Conservation (phyloP, 2,113 vertebrate species). For the cat (Felis catus) region F.catus_Fca126_mat1.0 CM031421.1:57736001-57736500, state of each 20-base stretch:
- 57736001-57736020: background rate
- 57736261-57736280: background rate
- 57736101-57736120: background rate
- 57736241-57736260: background rate
- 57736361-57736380: background rate
- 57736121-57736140: background rate
- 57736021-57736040: background rate
- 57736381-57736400: background rate
- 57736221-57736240: background rate
- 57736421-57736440: background rate
- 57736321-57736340: background rate
- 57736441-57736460: background rate
- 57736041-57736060: background rate
- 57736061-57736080: background rate
- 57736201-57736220: background rate
- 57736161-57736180: background rate
- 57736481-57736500: slow-evolving; percentile 6
- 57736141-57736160: background rate
- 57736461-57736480: background rate
- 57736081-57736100: background rate
- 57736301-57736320: background rate
- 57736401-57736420: background rate
- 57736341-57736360: background rate
- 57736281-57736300: background rate
- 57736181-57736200: background rate